Conservation (phyloP, 2,113 vertebrate species). For the Heteronetta atricapilla region DNA sequence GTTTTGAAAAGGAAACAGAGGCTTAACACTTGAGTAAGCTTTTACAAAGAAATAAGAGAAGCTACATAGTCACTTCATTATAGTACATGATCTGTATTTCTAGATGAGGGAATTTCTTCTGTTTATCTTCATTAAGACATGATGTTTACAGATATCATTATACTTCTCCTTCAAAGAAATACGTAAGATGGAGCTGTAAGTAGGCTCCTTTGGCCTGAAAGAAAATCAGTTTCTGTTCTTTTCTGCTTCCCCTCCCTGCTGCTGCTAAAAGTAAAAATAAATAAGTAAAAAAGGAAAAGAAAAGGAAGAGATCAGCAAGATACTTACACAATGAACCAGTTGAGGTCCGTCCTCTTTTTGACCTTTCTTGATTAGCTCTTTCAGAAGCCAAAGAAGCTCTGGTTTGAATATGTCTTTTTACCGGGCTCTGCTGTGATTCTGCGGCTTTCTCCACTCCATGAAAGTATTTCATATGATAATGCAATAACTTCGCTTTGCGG, state of each 20-base stretch:
- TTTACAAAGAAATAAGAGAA: background rate
- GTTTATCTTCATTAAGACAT: background rate
- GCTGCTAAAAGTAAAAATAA: background rate
- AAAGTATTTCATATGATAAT: conserved; percentile 99
- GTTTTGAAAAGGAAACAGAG: background rate
- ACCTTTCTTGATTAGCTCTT: conserved; percentile 77
- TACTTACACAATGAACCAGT: conserved; percentile 89
- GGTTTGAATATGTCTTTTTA: conserved; percentile 84
- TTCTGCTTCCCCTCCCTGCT: background rate
- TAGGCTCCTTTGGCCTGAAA: background rate
- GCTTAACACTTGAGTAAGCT: background rate
- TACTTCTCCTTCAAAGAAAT: background rate
- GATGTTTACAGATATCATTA: background rate
- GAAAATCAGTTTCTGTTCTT: background rate
- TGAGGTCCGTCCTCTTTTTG: conserved; percentile 83
- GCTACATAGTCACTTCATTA: background rate
- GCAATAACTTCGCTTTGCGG: conserved; percentile 93
- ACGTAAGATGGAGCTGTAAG: background rate
- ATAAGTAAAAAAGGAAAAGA: background rate
- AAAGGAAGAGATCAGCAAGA: background rate
- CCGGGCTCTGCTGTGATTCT: conserved; percentile 80
- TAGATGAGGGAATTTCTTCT: background rate
- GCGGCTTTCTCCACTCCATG: conserved; percentile 89
- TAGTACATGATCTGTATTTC: background rate
- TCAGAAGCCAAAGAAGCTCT: conserved; percentile 83